A percentile compares a stretch with the other conserved stretches of the same genome.
phyloP scores from a whole-genome alignment of 2,797 vertebrate genomes.

The Neosalanx taihuensis region DNA sequence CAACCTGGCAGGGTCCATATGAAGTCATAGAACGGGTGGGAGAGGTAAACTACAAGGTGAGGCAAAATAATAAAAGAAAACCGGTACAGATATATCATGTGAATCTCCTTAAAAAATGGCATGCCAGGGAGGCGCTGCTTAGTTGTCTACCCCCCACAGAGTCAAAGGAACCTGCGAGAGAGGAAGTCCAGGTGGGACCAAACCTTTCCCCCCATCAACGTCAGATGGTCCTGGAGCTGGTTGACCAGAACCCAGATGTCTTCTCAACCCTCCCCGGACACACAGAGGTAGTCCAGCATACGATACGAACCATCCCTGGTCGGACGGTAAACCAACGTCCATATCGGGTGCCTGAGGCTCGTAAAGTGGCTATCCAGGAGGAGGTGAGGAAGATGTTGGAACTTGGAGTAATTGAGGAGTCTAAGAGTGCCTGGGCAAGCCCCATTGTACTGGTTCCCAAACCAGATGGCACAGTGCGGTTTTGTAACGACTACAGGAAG shows the following conservation, averaged over 20 bases:
- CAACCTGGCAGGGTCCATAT: conserved; percentile 22
- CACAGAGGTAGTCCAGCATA: not conserved
- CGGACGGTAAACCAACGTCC: conserved; percentile 3
- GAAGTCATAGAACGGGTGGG: conserved; percentile 5
- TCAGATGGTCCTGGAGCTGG: not conserved
- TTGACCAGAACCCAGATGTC: not conserved
- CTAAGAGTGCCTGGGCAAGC: conserved; percentile 5
- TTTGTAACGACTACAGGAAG: conserved; percentile 14
- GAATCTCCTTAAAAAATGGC: conserved; percentile 13
- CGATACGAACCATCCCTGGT: not conserved
- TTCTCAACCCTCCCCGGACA: conserved; percentile 1
- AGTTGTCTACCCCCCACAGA: conserved; percentile 9
- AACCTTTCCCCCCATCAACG: not conserved
- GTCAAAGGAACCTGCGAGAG: not conserved
- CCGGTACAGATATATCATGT: conserved; percentile 1
- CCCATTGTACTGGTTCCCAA: conserved; percentile 8
- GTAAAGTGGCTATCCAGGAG: not conserved
- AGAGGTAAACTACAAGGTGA: conserved; percentile 1
- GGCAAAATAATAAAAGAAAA: not conserved
- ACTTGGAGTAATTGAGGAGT: conserved; percentile 11
- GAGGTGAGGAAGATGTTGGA: conserved; percentile 15
- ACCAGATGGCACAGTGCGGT: not conserved
- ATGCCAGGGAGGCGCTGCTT: conserved; percentile 1
- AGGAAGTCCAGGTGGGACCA: not conserved
- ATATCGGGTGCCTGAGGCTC: not conserved